phyloP scores from a whole-genome alignment of 2,113 vertebrate genomes.

The Hydrolagus affinis region DNA sequence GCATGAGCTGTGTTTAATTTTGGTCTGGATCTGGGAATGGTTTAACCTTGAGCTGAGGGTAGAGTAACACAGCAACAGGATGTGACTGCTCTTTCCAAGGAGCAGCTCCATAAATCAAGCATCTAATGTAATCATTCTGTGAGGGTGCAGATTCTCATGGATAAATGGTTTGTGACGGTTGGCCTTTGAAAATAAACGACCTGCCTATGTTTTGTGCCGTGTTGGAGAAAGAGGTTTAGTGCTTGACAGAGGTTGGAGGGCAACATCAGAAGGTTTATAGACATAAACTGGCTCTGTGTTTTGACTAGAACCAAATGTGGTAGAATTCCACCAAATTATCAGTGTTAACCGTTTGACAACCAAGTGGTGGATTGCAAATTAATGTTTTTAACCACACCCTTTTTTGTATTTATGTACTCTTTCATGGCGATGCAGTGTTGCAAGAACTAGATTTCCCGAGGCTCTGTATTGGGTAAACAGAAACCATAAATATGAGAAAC shows the following conservation, averaged over 20 bases:
- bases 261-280: constrained; percentile 48
- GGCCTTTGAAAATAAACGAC: constrained; percentile 63
- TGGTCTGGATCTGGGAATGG: constrained; percentile 60
- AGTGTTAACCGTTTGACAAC: not conserved
- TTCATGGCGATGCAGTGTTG: not conserved
- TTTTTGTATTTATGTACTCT: not conserved
- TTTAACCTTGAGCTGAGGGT: constrained; percentile 70
- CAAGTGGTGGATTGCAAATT: not conserved
- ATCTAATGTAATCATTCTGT: constrained; percentile 69
- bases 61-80: constrained; percentile 70
- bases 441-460: not conserved
- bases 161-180: constrained; percentile 67
- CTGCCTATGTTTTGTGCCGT: constrained; percentile 50
- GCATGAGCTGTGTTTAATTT: not conserved
- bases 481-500: no score
- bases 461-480: no score
- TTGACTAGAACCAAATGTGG: constrained; percentile 64
- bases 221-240: constrained; percentile 46
- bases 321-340: constrained; percentile 40
- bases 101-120: constrained; percentile 68
- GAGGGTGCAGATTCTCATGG: constrained; percentile 66
- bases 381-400: not conserved
- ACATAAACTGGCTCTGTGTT: constrained; percentile 37
- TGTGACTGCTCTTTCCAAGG: constrained; percentile 53
- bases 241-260: constrained; percentile 56